Evolutionary conservation across 2,888 invertebrate species (phyloP).

Genomic region (Gymnocheta viridis): DNA sequence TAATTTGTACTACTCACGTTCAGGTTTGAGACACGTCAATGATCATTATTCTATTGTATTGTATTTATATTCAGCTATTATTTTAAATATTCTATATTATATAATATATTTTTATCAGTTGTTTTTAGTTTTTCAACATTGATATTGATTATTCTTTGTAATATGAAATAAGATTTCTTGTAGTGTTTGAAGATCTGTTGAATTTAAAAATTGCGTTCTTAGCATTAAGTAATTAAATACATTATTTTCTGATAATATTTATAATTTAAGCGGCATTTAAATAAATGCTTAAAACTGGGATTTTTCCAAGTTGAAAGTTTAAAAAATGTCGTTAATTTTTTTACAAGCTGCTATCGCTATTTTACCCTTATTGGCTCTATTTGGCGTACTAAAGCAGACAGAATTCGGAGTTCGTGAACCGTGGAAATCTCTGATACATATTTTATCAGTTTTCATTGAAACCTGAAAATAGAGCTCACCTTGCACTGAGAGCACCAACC

Average conservation of each 20-base stretch:
- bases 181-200: constrained; percentile 26
- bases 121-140: constrained; percentile 44
- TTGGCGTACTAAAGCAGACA: neutral
- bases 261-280: constrained; percentile 35
- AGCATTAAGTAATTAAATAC: constrained; percentile 19
- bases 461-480: too few relatives aligned
- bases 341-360: too few relatives aligned
- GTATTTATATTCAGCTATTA: constrained; percentile 2
- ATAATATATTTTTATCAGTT: constrained; percentile 42
- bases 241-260: neutral
- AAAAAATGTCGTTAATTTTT: too few relatives aligned
- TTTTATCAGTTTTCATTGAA: too few relatives aligned
- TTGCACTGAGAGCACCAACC: neutral
- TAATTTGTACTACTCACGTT: constrained; percentile 36
- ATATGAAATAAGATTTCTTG: constrained; percentile 27
- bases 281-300: constrained; percentile 10
- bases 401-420: too few relatives aligned
- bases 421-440: too few relatives aligned
- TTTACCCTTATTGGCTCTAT: neutral
- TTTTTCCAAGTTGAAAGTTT: neutral
- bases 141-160: constrained; percentile 41
- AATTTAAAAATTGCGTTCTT: constrained; percentile 32
- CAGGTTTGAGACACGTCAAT: constrained; percentile 41
- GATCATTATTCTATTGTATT: constrained; percentile 21
- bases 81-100: constrained; percentile 52